Evolutionary conservation across 2,888 invertebrate species (phyloP).

Genomic region (Quadroppia sp.): DNA sequence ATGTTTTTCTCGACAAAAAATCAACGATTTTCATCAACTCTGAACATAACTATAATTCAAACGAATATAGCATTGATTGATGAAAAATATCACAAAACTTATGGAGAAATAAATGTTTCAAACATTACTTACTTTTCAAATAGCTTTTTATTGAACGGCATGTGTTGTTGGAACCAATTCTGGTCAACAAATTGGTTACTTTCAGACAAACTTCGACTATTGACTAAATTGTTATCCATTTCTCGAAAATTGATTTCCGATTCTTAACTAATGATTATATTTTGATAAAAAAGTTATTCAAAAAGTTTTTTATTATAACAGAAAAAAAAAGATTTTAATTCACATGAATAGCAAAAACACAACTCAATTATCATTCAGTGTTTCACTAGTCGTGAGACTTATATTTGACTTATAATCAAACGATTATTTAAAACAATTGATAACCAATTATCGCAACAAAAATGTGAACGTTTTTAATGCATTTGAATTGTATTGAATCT

Average conservation of each 20-base stretch:
- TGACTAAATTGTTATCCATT: constrained; percentile 30
- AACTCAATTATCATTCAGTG: too few relatives aligned
- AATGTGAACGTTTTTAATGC: neutral
- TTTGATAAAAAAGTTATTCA: neutral
- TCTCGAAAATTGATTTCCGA: neutral
- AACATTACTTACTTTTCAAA: constrained; percentile 23
- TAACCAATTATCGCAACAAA: neutral
- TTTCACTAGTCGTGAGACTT: neutral
- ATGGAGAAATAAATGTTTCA: neutral
- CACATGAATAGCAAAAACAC: too few relatives aligned
- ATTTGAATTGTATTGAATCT: neutral
- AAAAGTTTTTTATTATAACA: too few relatives aligned
- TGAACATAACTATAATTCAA: neutral
- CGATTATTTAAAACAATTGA: neutral
- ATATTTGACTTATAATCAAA: neutral
- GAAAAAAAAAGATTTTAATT: too few relatives aligned
- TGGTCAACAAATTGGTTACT: constrained; percentile 19
- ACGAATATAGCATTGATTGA: too few relatives aligned
- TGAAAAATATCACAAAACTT: neutral
- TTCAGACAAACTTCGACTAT: neutral
- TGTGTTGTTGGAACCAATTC: constrained; percentile 31
- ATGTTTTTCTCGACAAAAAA: too few relatives aligned
- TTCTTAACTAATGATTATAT: neutral
- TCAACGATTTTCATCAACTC: too few relatives aligned
- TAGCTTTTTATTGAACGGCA: constrained; percentile 21